phyloP scores from a whole-genome alignment of 2,888 invertebrate genomes.

The Cataglyphis livida region DNA sequence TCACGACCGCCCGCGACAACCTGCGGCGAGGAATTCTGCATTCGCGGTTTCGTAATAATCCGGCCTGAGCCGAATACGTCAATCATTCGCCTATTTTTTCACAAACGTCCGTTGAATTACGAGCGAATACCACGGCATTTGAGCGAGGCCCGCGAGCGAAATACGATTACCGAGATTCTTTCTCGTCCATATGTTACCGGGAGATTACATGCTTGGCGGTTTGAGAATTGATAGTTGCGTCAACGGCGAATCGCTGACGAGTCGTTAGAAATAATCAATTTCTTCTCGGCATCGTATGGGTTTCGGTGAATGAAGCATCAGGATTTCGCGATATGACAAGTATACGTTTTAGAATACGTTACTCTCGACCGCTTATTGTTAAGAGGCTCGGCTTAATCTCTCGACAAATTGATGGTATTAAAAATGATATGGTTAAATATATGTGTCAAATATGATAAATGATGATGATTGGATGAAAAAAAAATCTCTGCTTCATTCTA shows the following conservation, averaged over 20 bases:
- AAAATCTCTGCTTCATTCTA: background rate
- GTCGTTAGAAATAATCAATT: conserved; percentile 36
- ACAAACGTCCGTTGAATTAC: conserved; percentile 39
- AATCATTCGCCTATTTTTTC: conserved; percentile 42
- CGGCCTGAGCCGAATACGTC: conserved; percentile 49
- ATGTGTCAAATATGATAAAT: conserved; percentile 7
- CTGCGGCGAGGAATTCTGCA: conserved; percentile 34
- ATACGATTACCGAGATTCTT: conserved; percentile 51
- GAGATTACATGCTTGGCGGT: conserved; percentile 39
- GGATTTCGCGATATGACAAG: background rate
- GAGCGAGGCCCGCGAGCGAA: conserved; percentile 32
- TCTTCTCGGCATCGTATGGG: conserved; percentile 18
- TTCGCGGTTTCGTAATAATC: conserved; percentile 30
- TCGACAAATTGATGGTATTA: conserved; percentile 6
- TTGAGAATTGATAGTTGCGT: conserved; percentile 50
- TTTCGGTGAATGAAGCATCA: conserved; percentile 25
- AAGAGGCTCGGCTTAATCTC: background rate
- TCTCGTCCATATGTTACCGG: conserved; percentile 41
- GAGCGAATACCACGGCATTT: conserved; percentile 21
- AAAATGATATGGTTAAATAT: background rate
- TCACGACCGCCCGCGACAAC: conserved; percentile 37
- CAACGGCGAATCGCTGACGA: conserved; percentile 36
- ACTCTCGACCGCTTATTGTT: background rate
- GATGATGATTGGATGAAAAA: background rate
- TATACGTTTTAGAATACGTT: background rate